phyloP scores from a whole-genome alignment of 23 tunicate species.

The Pegea sp. region DNA sequence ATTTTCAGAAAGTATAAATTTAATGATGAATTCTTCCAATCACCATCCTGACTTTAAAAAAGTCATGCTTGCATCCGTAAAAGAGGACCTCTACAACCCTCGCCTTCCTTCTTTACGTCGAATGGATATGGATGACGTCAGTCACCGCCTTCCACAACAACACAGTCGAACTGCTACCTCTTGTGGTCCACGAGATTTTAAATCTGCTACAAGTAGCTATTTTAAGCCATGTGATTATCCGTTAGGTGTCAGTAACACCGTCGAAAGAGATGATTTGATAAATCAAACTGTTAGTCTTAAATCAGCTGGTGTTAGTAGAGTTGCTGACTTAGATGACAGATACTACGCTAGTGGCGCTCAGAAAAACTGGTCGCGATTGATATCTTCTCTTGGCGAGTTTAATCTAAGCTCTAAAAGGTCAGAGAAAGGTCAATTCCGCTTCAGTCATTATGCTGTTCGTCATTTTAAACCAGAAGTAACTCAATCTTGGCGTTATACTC shows the following conservation, averaged over 20 bases:
- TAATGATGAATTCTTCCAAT: too few species aligned
- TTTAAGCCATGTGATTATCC: slow-evolving; percentile 62
- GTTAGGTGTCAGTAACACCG: slow-evolving; percentile 52
- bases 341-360: slow-evolving; percentile 42
- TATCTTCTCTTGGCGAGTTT: slow-evolving; percentile 68
- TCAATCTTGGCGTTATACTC: slow-evolving; percentile 61
- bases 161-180: slow-evolving; percentile 64
- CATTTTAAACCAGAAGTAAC: slow-evolving; percentile 58
- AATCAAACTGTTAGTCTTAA: too few species aligned
- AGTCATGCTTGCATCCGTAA: slow-evolving; percentile 83
- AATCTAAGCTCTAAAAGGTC: slow-evolving; percentile 17
- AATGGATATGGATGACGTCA: slow-evolving; percentile 80
- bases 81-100: slow-evolving; percentile 64
- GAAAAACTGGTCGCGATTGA: slow-evolving; percentile 57
- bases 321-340: slow-evolving; percentile 4
- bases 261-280: too few species aligned
- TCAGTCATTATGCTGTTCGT: slow-evolving; percentile 80
- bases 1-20: too few species aligned
- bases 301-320: not conserved
- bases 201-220: slow-evolving; percentile 17
- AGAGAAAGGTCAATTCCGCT: slow-evolving; percentile 51
- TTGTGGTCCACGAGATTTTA: slow-evolving; percentile 65
- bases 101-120: slow-evolving; percentile 49
- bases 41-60: too few species aligned
- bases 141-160: slow-evolving; percentile 45